These are phyloP conservation scores for Penelope pileata DNA, from an alignment of 2,113 vertebrate genomes.

Conservation along the genomic window DNA sequence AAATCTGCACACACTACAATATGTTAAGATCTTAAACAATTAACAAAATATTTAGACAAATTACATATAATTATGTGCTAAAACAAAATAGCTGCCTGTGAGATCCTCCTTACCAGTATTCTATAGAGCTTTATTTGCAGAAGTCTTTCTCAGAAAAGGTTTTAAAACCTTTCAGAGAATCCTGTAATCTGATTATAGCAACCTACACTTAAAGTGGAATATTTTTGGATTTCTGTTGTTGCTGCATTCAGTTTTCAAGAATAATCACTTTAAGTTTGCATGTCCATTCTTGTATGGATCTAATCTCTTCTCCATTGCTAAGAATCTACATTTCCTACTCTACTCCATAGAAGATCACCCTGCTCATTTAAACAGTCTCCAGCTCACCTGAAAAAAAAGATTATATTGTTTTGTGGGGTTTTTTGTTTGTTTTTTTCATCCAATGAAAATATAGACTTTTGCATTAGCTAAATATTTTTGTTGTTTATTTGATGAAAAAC, in stretches of 20 bases:
- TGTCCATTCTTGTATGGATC: neutral
- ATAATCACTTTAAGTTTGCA: neutral
- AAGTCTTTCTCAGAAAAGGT: conserved; percentile 22
- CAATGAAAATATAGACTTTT: neutral
- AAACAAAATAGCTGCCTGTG: conserved; percentile 31
- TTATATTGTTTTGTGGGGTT: neutral
- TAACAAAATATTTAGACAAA: conserved; percentile 58
- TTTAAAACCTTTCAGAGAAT: conserved; percentile 20
- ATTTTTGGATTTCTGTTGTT: neutral
- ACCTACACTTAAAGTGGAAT: neutral
- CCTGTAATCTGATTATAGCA: neutral
- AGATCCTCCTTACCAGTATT: neutral
- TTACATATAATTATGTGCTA: conserved; percentile 18
- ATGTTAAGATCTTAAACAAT: conserved; percentile 27
- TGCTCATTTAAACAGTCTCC: neutral
- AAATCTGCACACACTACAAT: neutral
- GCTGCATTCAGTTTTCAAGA: neutral
- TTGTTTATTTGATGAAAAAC: neutral
- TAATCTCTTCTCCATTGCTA: neutral
- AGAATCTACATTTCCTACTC: neutral
- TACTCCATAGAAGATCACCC: neutral
- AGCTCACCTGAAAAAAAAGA: neutral
- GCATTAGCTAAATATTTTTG: neutral
- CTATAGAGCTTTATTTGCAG: neutral
- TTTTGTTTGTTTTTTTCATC: neutral